phyloP scores from a whole-genome alignment of 2,113 vertebrate species.

The Cottus gobio region DNA sequence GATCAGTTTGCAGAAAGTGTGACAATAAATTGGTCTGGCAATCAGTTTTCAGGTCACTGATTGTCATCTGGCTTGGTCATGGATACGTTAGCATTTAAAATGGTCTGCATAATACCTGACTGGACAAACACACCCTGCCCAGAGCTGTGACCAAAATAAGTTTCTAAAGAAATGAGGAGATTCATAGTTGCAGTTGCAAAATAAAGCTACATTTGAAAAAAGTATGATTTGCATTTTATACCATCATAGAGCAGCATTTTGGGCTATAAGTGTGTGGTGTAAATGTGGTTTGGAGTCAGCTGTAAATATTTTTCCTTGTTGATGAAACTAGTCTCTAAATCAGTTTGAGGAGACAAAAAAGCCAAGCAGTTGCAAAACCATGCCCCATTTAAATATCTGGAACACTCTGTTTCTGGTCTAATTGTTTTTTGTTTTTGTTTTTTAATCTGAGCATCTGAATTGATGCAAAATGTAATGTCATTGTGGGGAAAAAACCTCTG shows the following conservation, averaged over 20 bases:
- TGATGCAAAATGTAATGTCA: neutral
- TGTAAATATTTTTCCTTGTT: neutral
- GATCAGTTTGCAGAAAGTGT: neutral
- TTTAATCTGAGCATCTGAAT: neutral
- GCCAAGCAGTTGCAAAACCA: neutral
- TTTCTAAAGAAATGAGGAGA: neutral
- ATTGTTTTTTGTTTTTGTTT: neutral
- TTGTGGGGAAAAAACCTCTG: neutral
- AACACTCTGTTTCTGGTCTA: neutral
- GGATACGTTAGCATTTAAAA: neutral
- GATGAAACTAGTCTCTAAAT: neutral
- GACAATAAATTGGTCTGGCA: neutral
- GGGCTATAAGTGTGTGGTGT: neutral
- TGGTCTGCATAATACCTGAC: neutral
- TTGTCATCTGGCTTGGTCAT: neutral
- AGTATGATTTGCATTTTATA: neutral
- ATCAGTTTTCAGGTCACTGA: neutral
- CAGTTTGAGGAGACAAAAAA: neutral
- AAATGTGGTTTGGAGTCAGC: neutral
- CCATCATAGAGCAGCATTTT: neutral
- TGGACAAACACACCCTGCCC: neutral
- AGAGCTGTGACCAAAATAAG: neutral
- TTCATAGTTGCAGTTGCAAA: neutral
- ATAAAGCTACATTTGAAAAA: neutral
- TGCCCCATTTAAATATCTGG: neutral